Percentiles rank a stretch among this genome's conserved stretches.
phyloP scores from a whole-genome alignment of 2,888 invertebrate species.

The Apodemia hepburni region DNA sequence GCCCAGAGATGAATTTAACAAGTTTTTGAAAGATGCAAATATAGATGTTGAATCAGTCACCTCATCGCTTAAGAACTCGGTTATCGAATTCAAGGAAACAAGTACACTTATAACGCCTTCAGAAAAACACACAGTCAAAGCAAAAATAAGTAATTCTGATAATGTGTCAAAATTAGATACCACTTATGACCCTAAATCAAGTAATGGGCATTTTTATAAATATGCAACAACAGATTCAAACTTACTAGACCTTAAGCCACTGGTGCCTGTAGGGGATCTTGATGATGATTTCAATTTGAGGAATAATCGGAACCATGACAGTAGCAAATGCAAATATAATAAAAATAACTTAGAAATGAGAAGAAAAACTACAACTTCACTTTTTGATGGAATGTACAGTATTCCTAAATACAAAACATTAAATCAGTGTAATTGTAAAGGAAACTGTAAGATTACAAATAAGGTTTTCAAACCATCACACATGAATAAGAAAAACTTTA shows the following conservation, averaged over 20 bases:
- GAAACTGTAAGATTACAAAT: no score
- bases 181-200: neutral
- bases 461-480: no score
- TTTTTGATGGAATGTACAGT: neutral
- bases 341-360: neutral
- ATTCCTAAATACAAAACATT: neutral
- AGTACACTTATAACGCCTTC: slow-evolving; percentile 2
- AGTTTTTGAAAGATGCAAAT: slow-evolving; percentile 48
- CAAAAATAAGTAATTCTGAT: neutral
- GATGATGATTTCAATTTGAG: neutral
- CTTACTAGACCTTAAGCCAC: neutral
- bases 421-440: no score
- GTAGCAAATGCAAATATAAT: neutral
- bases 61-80: slow-evolving; percentile 36
- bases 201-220: neutral
- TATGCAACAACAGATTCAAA: neutral
- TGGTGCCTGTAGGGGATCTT: neutral
- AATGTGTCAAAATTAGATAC: neutral
- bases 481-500: no score
- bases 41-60: slow-evolving; percentile 52
- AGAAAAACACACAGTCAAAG: neutral
- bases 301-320: neutral
- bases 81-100: slow-evolving; percentile 21
- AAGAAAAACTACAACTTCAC: neutral
- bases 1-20: slow-evolving; percentile 46